A percentile compares a stretch with the other conserved stretches of the same genome.
These are phyloP conservation scores for Schizaphis graminum DNA, from an alignment of 2,888 invertebrate species.

Conservation along the genomic window DNA sequence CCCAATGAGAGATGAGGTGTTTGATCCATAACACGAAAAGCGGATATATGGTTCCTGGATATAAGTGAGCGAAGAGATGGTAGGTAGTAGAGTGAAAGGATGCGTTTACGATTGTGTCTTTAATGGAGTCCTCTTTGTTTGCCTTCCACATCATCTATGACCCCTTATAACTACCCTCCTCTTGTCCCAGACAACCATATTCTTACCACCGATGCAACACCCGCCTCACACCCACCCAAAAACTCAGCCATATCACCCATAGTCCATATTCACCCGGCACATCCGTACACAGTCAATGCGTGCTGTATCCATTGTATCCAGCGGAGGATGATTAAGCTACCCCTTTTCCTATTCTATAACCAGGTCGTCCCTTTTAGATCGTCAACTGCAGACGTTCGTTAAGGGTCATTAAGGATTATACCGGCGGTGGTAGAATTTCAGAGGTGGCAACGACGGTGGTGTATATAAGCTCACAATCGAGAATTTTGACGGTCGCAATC, in stretches of 20 bases:
- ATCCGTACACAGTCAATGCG: constrained; percentile 10
- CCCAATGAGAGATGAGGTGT: constrained; percentile 42
- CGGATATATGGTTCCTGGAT: background rate
- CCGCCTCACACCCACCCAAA: constrained; percentile 5
- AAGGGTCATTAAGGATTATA: constrained; percentile 63
- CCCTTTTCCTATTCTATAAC: background rate
- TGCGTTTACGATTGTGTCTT: constrained; percentile 46
- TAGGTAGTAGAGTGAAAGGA: background rate
- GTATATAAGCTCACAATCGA: constrained; percentile 42
- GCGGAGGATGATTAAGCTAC: constrained; percentile 47
- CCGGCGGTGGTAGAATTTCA: background rate
- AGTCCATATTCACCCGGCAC: constrained; percentile 29
- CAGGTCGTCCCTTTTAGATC: constrained; percentile 42
- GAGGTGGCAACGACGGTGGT: background rate
- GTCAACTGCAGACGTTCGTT: constrained; percentile 65
- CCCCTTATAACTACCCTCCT: background rate
- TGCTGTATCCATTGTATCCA: constrained; percentile 49
- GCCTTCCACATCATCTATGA: background rate
- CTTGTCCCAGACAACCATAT: background rate
- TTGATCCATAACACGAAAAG: background rate
- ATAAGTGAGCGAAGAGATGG: background rate
- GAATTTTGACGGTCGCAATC: constrained; percentile 53
- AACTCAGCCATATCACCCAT: constrained; percentile 11
- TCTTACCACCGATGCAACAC: background rate
- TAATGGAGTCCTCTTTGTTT: constrained; percentile 58